Evolutionary conservation across 2,113 vertebrate species (phyloP).

Genomic region (Rattus rattus): DNA sequence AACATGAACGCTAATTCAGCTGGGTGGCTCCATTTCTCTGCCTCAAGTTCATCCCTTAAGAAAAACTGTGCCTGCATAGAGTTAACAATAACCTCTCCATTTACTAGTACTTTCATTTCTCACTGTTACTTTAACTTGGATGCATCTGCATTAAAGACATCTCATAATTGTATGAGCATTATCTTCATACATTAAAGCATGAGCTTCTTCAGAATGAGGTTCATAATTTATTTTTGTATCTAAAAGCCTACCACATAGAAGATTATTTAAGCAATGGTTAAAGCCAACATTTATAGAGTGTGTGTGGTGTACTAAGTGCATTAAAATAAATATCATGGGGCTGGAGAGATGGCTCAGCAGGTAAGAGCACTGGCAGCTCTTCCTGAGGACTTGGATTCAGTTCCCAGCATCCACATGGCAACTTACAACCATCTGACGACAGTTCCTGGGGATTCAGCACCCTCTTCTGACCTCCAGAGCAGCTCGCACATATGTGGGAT

Average conservation of each 20-base stretch:
- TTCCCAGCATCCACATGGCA: not conserved
- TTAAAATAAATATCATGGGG: not conserved
- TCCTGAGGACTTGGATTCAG: not conserved
- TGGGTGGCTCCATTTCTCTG: not conserved
- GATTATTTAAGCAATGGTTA: constrained; percentile 3
- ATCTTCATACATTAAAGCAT: not conserved
- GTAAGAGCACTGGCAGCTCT: not conserved
- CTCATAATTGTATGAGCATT: not conserved
- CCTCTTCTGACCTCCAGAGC: not conserved
- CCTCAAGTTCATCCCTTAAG: not conserved
- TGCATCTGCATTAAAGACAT: not conserved
- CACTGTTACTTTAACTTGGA: constrained; percentile 29
- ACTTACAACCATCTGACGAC: not conserved
- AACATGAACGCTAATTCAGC: not conserved
- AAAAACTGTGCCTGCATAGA: not conserved
- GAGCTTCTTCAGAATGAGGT: not conserved
- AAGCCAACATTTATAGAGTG: not conserved
- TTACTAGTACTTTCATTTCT: not conserved
- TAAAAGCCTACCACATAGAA: not conserved
- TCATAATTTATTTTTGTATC: not conserved
- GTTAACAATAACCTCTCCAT: not conserved
- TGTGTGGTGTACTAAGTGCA: not conserved
- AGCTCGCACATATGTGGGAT: not conserved
- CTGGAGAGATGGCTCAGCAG: not conserved
- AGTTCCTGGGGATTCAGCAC: not conserved